Conservation (phyloP, 2,797 vertebrate genomes). For the Buphagus erythrorhynchus region DNA sequence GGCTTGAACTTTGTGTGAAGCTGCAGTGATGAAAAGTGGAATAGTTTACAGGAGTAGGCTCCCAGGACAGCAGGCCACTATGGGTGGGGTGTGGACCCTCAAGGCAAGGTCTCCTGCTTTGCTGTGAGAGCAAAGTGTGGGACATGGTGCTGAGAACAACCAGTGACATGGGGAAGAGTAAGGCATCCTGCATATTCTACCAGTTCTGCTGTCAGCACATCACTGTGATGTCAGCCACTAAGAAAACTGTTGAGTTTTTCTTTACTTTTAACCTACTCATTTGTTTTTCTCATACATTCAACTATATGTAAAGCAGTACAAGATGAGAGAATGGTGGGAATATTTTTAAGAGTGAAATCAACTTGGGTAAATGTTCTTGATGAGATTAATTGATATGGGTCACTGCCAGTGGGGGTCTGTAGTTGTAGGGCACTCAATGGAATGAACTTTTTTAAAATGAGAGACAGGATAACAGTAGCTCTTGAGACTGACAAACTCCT, state of each 20-base stretch:
- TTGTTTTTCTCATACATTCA: background rate
- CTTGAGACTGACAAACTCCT: background rate
- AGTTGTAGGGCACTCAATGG: background rate
- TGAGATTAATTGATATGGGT: background rate
- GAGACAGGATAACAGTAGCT: background rate
- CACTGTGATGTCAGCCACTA: background rate
- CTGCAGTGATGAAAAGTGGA: background rate
- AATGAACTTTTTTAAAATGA: background rate
- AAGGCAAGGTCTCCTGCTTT: background rate
- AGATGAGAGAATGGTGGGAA: background rate
- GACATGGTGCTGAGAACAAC: fast-evolving
- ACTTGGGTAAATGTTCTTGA: background rate
- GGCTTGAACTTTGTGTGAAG: background rate
- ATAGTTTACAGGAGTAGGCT: background rate
- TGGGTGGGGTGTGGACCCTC: background rate
- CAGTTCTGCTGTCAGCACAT: background rate
- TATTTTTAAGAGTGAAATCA: background rate
- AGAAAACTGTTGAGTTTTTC: background rate
- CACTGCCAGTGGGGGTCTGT: background rate
- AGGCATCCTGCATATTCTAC: background rate
- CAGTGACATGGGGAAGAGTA: background rate
- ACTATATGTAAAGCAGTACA: background rate
- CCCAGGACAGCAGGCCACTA: background rate
- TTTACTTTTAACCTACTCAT: background rate
- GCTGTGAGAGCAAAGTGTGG: background rate